Conservation (phyloP, 92 coral and sea anemone genomes). For the Epizoanthus stellaris region DNA sequence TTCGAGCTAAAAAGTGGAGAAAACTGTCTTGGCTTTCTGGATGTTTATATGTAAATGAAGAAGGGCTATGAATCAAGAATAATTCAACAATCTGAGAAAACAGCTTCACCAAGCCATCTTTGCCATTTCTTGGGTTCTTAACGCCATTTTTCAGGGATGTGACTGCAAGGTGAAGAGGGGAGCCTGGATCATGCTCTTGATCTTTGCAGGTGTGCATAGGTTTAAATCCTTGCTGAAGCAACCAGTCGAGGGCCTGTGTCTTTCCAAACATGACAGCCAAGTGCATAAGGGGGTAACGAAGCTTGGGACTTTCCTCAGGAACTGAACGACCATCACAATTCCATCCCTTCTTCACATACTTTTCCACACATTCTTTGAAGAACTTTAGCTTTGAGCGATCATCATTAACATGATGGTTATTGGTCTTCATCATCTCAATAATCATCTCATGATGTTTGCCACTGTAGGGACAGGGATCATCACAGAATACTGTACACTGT, state of each 20-base stretch:
- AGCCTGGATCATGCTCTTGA: constrained; percentile 5
- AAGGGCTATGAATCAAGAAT: constrained; percentile 8
- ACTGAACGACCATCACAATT: constrained; percentile 23
- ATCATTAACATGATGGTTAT: not conserved
- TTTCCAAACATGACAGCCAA: constrained; percentile 37
- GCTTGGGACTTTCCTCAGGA: constrained; percentile 28
- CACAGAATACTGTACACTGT: constrained; percentile 30
- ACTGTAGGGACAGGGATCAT: constrained; percentile 32
- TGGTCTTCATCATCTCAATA: not conserved
- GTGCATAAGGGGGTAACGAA: constrained; percentile 31
- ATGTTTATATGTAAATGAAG: not conserved
- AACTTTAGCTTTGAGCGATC: constrained; percentile 3
- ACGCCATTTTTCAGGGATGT: constrained; percentile 10
- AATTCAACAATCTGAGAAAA: constrained; percentile 20
- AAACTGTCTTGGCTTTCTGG: constrained; percentile 23
- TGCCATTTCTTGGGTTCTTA: not conserved
- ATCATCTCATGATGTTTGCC: constrained; percentile 38
- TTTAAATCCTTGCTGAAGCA: constrained; percentile 11
- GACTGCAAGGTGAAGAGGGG: constrained; percentile 37
- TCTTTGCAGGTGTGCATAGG: constrained; percentile 1
- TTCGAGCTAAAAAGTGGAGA: constrained; percentile 36
- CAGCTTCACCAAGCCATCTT: constrained; percentile 14
- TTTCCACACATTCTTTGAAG: constrained; percentile 30
- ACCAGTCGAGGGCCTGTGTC: constrained; percentile 22
- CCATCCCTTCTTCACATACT: constrained; percentile 14